Evolutionary conservation across 2,797 vertebrate genomes (phyloP).

Genomic region (Danio choprae): DNA sequence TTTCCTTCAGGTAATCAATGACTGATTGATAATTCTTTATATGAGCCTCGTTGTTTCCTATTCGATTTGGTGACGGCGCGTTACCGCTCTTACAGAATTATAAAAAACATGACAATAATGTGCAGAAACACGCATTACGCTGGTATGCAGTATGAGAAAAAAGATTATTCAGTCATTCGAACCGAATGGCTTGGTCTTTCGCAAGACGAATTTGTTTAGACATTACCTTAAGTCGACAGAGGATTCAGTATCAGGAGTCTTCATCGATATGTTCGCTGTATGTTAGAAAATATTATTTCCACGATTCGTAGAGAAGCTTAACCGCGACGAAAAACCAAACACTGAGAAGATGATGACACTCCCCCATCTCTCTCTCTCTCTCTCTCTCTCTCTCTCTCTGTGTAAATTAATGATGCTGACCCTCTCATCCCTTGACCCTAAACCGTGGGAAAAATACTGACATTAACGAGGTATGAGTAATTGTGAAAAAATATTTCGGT

Average conservation of each 20-base stretch:
- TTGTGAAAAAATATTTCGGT: too few species aligned
- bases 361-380: conserved; percentile 48
- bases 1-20: neutral
- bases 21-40: neutral
- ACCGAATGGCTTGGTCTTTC: neutral
- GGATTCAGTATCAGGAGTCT: neutral
- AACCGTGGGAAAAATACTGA: neutral
- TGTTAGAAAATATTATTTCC: neutral
- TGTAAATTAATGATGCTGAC: conserved; percentile 3
- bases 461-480: neutral
- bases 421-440: neutral
- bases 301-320: neutral
- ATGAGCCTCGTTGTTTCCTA: neutral
- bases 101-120: neutral
- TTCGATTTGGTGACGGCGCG: neutral
- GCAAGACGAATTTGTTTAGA: neutral
- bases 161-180: neutral
- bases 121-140: neutral
- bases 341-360: conserved; percentile 36
- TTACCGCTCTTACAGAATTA: neutral
- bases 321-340: neutral
- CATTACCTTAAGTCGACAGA: conserved; percentile 14
- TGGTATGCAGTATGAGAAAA: neutral
- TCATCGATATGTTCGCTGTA: neutral
- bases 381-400: conserved; percentile 36